phyloP scores from a whole-genome alignment of 2,888 invertebrate species.

The Merodon equestris region DNA sequence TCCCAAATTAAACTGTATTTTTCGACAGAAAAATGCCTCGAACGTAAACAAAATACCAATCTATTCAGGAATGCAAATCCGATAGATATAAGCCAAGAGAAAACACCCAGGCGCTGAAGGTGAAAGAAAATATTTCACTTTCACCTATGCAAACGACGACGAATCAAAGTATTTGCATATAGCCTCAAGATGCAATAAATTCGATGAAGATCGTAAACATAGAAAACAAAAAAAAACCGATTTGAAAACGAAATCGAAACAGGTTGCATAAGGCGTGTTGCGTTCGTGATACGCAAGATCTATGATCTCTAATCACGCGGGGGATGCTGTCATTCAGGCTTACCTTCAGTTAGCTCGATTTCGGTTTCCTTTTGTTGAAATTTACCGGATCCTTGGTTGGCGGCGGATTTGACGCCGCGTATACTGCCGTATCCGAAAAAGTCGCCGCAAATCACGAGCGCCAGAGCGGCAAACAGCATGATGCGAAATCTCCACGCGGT shows the following conservation, averaged over 20 bases:
- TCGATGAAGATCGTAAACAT: background rate
- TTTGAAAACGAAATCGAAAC: constrained; percentile 57
- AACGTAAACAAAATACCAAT: too few relatives aligned
- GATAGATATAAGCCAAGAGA: too few relatives aligned
- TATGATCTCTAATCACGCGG: constrained; percentile 14
- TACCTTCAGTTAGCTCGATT: constrained; percentile 78
- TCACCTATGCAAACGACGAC: constrained; percentile 64
- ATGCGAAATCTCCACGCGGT: constrained; percentile 79
- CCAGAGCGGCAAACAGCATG: constrained; percentile 76
- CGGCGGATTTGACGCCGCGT: constrained; percentile 76
- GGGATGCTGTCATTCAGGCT: constrained; percentile 61
- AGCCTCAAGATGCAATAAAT: too few relatives aligned
- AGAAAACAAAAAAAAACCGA: constrained; percentile 32
- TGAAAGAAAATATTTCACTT: constrained; percentile 41
- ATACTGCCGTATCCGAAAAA: constrained; percentile 77
- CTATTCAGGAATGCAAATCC: too few relatives aligned
- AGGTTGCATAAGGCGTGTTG: constrained; percentile 59
- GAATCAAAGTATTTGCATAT: background rate
- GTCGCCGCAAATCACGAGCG: constrained; percentile 78
- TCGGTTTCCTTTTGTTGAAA: constrained; percentile 77
- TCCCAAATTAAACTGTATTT: too few relatives aligned
- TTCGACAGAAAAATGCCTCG: too few relatives aligned
- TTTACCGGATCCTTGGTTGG: constrained; percentile 75
- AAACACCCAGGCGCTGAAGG: too few relatives aligned
- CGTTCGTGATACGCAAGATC: constrained; percentile 20